phyloP scores from a whole-genome alignment of 2,113 vertebrate genomes.

The Ardeotis arabs region DNA sequence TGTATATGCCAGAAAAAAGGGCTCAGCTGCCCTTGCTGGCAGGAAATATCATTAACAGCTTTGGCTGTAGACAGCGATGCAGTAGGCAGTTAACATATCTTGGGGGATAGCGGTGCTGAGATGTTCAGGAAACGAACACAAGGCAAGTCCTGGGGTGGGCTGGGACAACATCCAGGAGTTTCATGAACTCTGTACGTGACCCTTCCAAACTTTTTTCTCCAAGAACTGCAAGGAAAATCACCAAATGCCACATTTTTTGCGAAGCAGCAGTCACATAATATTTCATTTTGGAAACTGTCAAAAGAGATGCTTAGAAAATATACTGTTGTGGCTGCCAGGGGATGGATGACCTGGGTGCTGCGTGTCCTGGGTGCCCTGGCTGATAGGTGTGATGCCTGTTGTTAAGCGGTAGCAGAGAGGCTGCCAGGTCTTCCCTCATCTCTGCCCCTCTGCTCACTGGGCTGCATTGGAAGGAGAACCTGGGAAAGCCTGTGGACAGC shows the following conservation, averaged over 20 bases:
- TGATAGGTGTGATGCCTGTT: not conserved
- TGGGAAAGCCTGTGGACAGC: not conserved
- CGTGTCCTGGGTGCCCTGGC: fast-evolving
- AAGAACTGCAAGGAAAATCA: not conserved
- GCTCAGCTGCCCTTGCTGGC: not conserved
- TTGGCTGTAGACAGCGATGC: not conserved
- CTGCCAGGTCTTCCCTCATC: not conserved
- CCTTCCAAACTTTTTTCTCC: not conserved
- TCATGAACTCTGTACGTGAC: fast-evolving
- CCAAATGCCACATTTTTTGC: not conserved
- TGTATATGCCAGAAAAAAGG: not conserved
- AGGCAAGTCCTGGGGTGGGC: not conserved
- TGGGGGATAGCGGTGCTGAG: fast-evolving
- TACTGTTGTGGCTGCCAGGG: fast-evolving
- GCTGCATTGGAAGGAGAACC: not conserved
- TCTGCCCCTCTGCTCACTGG: not conserved
- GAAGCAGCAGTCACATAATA: not conserved
- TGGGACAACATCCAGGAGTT: not conserved
- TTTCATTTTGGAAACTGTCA: not conserved
- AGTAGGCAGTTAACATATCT: not conserved
- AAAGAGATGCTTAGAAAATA: not conserved
- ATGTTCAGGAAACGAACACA: not conserved
- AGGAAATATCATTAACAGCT: not conserved
- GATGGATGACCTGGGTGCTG: not conserved
- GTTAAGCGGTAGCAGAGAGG: not conserved